A percentile compares a stretch with the other conserved stretches of the same genome.
These are phyloP conservation scores for Cardinalis cardinalis DNA, from an alignment of 2,113 vertebrate species.

Conservation along the genomic window DNA sequence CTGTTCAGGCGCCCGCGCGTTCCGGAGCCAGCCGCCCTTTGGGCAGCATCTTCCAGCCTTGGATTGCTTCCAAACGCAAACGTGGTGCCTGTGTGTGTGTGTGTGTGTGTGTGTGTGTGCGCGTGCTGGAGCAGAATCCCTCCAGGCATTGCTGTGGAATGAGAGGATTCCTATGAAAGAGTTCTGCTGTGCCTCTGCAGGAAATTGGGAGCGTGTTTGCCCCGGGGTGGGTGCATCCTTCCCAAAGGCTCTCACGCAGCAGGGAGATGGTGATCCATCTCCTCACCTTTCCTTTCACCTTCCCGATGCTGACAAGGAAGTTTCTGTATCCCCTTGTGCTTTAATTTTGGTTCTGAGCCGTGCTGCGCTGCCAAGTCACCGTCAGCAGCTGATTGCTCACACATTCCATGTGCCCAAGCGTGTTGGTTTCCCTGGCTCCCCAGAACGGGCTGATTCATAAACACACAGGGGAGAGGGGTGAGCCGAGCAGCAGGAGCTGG, in stretches of 20 bases:
- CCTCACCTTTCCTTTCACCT: neutral
- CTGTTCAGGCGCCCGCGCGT: neutral
- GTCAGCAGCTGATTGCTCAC: neutral
- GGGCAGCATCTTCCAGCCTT: slow-evolving; percentile 23
- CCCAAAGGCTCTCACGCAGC: neutral
- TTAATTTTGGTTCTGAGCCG: neutral
- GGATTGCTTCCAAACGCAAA: neutral
- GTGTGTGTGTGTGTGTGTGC: neutral
- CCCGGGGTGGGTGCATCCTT: rapidly evolving
- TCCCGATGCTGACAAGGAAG: neutral
- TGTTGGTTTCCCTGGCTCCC: neutral
- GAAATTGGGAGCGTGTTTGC: neutral
- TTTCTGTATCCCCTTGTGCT: neutral
- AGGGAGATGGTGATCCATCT: neutral
- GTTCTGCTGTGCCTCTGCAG: neutral
- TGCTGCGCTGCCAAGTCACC: neutral
- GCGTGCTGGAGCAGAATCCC: neutral
- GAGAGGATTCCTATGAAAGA: neutral
- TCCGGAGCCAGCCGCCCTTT: neutral
- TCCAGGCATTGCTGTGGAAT: neutral
- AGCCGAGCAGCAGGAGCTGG: neutral
- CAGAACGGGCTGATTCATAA: neutral
- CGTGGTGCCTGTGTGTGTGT: neutral
- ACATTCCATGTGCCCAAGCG: neutral
- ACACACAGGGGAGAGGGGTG: neutral